Evolutionary conservation across 2,113 vertebrate genomes (phyloP).

Genomic region (Okapia johnstoni): DNA sequence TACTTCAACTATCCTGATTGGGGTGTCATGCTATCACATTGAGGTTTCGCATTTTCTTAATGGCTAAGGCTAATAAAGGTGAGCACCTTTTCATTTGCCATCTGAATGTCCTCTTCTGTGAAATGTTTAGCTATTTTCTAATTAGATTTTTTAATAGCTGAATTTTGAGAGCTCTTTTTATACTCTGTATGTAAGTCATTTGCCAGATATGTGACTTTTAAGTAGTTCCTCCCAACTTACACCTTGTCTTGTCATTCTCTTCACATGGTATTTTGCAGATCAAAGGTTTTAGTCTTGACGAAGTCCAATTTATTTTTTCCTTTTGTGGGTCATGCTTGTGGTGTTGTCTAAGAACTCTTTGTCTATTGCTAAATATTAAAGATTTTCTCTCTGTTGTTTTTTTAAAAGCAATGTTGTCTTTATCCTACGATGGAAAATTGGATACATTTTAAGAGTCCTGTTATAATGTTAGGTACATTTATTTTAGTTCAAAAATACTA

Average conservation of each 20-base stretch:
- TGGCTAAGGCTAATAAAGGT: background rate
- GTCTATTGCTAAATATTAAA: background rate
- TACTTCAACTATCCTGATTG: background rate
- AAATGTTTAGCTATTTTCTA: background rate
- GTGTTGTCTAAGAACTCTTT: background rate
- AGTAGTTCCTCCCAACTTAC: background rate
- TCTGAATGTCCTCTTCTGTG: background rate
- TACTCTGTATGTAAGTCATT: background rate
- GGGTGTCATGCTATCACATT: background rate
- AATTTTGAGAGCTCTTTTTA: background rate
- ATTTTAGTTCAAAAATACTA: background rate
- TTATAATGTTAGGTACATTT: background rate
- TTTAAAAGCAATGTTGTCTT: background rate
- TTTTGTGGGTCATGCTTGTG: background rate
- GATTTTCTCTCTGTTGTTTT: background rate
- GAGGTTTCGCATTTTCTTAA: background rate
- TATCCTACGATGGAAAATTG: background rate
- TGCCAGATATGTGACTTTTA: background rate
- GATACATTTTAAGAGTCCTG: background rate
- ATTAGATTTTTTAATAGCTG: background rate
- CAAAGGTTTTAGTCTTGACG: background rate
- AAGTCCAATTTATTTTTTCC: background rate
- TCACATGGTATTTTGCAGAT: background rate
- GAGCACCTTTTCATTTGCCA: background rate
- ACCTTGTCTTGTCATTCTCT: background rate